These are phyloP conservation scores for Himalopsyche phryganea DNA, from an alignment of 1,140 invertebrate species.

Conservation along the genomic window DNA sequence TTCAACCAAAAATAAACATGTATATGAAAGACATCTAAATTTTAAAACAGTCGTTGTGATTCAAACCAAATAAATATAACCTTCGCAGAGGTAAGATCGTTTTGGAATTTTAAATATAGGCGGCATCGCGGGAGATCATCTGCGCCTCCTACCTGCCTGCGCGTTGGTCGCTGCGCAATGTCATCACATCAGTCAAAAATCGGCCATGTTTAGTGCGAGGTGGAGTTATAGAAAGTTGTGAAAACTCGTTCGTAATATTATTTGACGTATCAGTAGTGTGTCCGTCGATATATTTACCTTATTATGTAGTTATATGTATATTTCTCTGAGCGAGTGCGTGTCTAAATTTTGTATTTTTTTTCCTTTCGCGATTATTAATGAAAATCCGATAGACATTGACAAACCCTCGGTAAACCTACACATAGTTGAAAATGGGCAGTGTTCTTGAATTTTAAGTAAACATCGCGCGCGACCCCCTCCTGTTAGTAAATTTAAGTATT, in stretches of 20 bases:
- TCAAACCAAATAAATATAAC: too few relatives aligned
- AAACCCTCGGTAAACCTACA: slow-evolving; percentile 21
- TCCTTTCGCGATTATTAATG: slow-evolving; percentile 4
- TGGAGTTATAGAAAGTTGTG: slow-evolving; percentile 30
- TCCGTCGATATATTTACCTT: slow-evolving; percentile 9
- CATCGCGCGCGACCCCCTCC: slow-evolving; percentile 4
- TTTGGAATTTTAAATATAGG: neutral
- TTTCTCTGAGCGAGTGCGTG: slow-evolving; percentile 3
- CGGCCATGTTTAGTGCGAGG: slow-evolving; percentile 30
- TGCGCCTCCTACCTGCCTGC: slow-evolving; percentile 12
- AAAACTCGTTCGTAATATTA: slow-evolving; percentile 29
- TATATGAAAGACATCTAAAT: too few relatives aligned
- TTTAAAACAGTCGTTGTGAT: too few relatives aligned
- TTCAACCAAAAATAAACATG: too few relatives aligned
- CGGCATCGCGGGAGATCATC: slow-evolving; percentile 18
- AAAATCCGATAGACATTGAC: slow-evolving; percentile 11
- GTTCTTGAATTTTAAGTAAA: slow-evolving; percentile 21
- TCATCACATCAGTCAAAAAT: slow-evolving; percentile 28
- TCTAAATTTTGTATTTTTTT: neutral
- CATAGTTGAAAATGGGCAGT: slow-evolving; percentile 16
- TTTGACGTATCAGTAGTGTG: slow-evolving; percentile 21
- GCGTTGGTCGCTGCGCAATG: slow-evolving; percentile 29
- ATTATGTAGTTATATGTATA: slow-evolving; percentile 23
- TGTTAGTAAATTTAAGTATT: neutral
- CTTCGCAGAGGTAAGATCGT: too few relatives aligned